A percentile compares a stretch with the other conserved stretches of the same genome.
Conservation (phyloP, 2,797 vertebrate genomes). For the Spinus pinus region DNA sequence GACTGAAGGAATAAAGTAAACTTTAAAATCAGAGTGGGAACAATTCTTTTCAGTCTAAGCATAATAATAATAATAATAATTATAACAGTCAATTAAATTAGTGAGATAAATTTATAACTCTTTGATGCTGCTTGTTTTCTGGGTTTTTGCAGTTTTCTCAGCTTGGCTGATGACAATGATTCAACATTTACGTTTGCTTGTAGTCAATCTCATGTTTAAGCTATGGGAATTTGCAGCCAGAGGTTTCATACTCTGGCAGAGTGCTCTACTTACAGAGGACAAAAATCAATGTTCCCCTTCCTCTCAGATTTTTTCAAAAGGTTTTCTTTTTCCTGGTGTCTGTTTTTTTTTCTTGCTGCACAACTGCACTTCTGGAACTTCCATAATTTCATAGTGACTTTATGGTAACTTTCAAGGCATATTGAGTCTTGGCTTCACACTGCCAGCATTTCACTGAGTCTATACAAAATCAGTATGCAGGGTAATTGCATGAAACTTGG, state of each 20-base stretch:
- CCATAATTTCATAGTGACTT: background rate
- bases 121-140: background rate
- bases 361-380: background rate
- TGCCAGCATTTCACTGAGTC: constrained; percentile 20
- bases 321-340: too few relatives aligned
- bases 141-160: background rate
- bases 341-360: background rate
- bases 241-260: background rate
- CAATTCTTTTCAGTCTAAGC: background rate
- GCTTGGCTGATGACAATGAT: background rate
- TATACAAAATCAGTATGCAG: background rate
- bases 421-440: constrained; percentile 17
- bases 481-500: constrained; percentile 10
- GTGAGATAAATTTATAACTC: background rate
- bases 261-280: background rate
- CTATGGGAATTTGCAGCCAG: background rate
- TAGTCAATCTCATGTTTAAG: background rate
- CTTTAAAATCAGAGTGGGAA: background rate
- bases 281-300: background rate
- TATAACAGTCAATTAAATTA: background rate
- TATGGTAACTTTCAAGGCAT: background rate
- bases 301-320: background rate
- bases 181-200: background rate
- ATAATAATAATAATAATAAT: background rate
- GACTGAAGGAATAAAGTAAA: background rate